Evolutionary conservation across 2,797 vertebrate species (phyloP).

Genomic region (Toxotes lorentzi): DNA sequence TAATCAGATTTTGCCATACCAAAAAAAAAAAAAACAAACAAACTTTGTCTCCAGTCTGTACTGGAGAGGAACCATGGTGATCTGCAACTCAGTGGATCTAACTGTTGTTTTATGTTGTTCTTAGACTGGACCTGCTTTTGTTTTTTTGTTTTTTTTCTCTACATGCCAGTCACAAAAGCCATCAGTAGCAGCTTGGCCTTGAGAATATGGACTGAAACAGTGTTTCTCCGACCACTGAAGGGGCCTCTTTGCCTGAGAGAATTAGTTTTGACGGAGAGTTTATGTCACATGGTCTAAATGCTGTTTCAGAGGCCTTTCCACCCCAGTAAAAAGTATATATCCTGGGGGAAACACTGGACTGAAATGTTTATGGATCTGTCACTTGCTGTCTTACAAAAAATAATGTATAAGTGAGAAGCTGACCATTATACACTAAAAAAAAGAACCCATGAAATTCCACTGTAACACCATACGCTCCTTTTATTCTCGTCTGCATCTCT

Average conservation of each 20-base stretch:
- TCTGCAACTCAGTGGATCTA: constrained; percentile 60
- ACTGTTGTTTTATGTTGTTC: constrained; percentile 61
- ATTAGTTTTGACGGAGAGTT: constrained; percentile 23
- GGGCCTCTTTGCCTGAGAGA: constrained; percentile 34
- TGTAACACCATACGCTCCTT: constrained; percentile 50
- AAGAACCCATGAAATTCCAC: constrained; percentile 57
- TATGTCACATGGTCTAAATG: constrained; percentile 43
- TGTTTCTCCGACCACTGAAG: constrained; percentile 49
- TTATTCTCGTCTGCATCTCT: constrained; percentile 52
- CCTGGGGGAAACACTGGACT: constrained; percentile 80
- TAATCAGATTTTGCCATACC: constrained; percentile 63
- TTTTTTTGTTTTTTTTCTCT: constrained; percentile 48
- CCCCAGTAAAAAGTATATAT: constrained; percentile 56
- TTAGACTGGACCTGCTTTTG: constrained; percentile 52
- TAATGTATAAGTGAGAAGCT: constrained; percentile 34
- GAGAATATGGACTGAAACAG: constrained; percentile 48
- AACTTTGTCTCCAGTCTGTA: constrained; percentile 65
- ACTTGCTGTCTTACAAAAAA: constrained; percentile 64
- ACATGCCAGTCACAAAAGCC: constrained; percentile 72
- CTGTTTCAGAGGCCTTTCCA: constrained; percentile 65
- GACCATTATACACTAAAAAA: constrained; percentile 43
- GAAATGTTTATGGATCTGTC: constrained; percentile 66
- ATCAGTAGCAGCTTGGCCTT: constrained; percentile 67
- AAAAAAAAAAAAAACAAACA: constrained; percentile 65
- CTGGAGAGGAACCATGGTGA: constrained; percentile 78